phyloP scores from a whole-genome alignment of 2,797 vertebrate genomes.

The Etheostoma nigrum region DNA sequence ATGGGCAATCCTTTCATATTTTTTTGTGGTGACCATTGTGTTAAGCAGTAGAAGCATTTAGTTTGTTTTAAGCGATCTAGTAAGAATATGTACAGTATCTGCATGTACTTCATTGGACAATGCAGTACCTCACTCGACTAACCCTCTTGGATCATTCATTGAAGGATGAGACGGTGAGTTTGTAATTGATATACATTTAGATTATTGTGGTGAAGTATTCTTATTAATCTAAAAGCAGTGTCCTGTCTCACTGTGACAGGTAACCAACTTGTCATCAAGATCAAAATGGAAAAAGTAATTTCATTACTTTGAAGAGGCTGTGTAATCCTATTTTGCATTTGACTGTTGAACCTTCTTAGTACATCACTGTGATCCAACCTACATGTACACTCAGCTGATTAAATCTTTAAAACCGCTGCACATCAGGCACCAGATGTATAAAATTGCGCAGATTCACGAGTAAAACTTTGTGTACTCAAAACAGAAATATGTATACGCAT shows the following conservation, averaged over 20 bases:
- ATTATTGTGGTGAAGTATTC: slow-evolving; percentile 6
- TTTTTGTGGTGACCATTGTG: neutral
- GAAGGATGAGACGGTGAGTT: neutral
- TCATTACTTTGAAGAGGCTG: slow-evolving; percentile 20
- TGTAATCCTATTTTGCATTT: slow-evolving; percentile 5
- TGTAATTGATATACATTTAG: neutral
- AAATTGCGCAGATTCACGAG: neutral
- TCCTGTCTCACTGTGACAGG: neutral
- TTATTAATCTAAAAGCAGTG: slow-evolving; percentile 35
- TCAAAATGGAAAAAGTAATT: slow-evolving; percentile 30
- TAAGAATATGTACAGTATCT: neutral
- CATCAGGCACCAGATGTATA: neutral
- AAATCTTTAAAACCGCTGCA: neutral
- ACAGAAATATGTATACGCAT: neutral
- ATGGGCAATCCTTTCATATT: neutral
- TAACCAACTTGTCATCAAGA: slow-evolving; percentile 14
- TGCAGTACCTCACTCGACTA: neutral
- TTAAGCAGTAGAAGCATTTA: too few species aligned
- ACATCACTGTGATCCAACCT: neutral
- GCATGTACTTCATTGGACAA: neutral
- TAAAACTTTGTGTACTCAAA: neutral
- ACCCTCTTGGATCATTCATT: neutral
- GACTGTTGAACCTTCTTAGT: neutral
- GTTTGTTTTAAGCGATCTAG: too few species aligned
- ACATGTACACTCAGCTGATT: slow-evolving; percentile 11